Conservation (phyloP, 1,140 invertebrate species). For the Danaus plexippus region DNA sequence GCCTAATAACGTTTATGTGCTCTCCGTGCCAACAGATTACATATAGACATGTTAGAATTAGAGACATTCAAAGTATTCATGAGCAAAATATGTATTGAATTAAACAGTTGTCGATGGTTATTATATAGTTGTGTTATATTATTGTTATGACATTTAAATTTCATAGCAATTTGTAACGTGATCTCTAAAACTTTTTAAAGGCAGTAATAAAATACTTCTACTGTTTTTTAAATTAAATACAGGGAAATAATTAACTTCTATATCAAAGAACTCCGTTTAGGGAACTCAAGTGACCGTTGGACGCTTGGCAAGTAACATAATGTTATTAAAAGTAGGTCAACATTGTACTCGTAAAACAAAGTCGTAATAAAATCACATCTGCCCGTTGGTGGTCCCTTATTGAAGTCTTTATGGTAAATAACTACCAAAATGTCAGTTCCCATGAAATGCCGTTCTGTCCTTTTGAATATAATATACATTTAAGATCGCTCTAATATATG, state of each 20-base stretch:
- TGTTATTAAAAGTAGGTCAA: conserved; percentile 11
- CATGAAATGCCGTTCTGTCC: conserved; percentile 19
- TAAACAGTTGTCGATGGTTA: too few relatives aligned
- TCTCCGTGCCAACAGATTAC: conserved; percentile 27
- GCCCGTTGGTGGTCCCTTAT: conserved; percentile 13
- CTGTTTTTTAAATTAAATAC: too few relatives aligned
- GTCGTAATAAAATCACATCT: background rate
- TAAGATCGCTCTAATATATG: background rate
- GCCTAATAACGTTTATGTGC: conserved; percentile 28
- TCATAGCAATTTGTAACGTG: too few relatives aligned
- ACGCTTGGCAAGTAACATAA: background rate
- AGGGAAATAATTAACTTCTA: too few relatives aligned
- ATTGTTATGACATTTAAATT: too few relatives aligned
- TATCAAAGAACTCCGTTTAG: too few relatives aligned
- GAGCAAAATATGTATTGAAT: conserved; percentile 1
- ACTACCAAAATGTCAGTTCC: conserved; percentile 24
- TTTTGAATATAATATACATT: conserved; percentile 20
- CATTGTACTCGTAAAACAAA: background rate
- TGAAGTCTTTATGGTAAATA: conserved; percentile 14
- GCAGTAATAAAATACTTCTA: too few relatives aligned
- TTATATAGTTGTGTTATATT: too few relatives aligned
- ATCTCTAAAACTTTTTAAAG: too few relatives aligned
- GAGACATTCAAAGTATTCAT: conserved; percentile 18
- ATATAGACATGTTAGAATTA: conserved; percentile 16
- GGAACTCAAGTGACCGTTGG: too few relatives aligned